Evolutionary conservation across 2,888 invertebrate species (phyloP), one percentile per base, ranked within the genome.

Genomic region (Glaucopsyche alexis): DNA sequence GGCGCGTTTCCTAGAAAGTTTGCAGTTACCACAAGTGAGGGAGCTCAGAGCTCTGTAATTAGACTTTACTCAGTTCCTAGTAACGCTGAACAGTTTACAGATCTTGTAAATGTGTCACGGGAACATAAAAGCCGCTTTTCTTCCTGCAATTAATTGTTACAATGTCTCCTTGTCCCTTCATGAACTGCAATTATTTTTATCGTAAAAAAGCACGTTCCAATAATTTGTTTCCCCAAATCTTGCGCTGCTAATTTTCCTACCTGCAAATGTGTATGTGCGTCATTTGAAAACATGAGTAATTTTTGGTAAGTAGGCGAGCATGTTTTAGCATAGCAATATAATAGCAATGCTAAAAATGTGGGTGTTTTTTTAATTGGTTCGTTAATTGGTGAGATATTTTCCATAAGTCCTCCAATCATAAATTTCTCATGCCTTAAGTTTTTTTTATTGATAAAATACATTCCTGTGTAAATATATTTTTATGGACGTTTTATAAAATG

Each of bases 21-120:
- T 47, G 45, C 69, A 14, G 69, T 69, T 69, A 47, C 29, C 29
- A 60, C 29, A 60, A 60, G 29, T 60, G 60, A 60, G 60, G 60
- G 60, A 60, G 60, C 60, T 60, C 60, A 13, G 69, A 69, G 69
- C 69, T 65, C 64, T 69, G 69, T 49, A 69, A 69, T 69, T 69
- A 69, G 69, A 69, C 69, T 49, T 69, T 29, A 47, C 69, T 6
- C 29, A 7, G 69, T 69, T 69, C 69, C 69, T 69, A 69, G 69
- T 69, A 69, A 49, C 29, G 29, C 49, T 69, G 14, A 67, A 16
- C 69, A 49, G 69, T 49, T 49, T 49, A 29, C 47, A 14, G 69
- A 69, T 69, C 69, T 69, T 19, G 49, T 47, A 69, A 69, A 29
- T 69, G 45, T 45, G 45, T 67, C 67, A 45, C 19, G 45, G 45